Evolutionary conservation across 2,113 vertebrate genomes (phyloP).

Genomic region (Melanocharis versteri): DNA sequence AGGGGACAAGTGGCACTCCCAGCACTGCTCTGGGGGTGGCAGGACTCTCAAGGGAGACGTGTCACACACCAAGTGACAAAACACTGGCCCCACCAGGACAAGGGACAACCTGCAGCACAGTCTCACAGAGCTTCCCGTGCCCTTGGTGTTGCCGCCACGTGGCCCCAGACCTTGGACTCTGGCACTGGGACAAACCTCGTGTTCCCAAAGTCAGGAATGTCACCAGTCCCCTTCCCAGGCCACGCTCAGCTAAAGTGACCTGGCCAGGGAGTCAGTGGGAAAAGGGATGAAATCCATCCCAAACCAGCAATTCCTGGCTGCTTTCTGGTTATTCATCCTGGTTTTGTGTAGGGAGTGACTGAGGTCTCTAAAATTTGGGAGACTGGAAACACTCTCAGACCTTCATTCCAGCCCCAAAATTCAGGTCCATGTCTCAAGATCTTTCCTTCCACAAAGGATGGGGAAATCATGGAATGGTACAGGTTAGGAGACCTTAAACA

Average conservation of each 20-base stretch:
- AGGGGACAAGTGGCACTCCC: not conserved
- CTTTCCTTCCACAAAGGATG: not conserved
- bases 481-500: not conserved
- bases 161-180: not conserved
- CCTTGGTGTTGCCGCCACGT: not conserved
- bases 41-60: not conserved
- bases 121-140: not conserved
- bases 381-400: accelerated
- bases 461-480: not conserved
- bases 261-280: accelerated
- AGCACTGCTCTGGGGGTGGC: not conserved
- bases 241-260: accelerated
- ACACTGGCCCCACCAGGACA: not conserved
- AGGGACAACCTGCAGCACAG: not conserved
- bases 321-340: not conserved
- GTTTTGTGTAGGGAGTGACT: accelerated
- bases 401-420: not conserved
- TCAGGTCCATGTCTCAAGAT: accelerated
- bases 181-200: not conserved
- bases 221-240: not conserved
- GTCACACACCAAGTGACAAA: not conserved
- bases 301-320: not conserved
- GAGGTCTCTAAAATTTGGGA: not conserved
- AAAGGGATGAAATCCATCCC: not conserved
- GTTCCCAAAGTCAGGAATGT: not conserved